Conservation (phyloP, 2,888 invertebrate species). For the Caenorhabditis drosophilae region DNA sequence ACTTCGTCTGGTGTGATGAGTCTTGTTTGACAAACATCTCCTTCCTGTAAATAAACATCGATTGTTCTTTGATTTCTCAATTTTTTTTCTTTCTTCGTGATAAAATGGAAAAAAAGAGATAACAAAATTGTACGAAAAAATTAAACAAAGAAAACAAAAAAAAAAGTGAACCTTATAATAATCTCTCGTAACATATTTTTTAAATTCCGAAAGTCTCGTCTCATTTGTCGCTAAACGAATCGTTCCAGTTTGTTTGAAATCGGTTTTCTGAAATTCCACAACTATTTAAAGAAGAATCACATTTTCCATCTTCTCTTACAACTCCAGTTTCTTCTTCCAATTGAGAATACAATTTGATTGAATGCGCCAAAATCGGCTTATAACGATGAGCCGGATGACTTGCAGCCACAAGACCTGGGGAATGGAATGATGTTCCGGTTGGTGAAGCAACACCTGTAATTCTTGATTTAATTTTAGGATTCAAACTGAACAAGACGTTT, state of each 20-base stretch:
- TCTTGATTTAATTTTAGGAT: no score
- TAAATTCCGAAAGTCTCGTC: slow-evolving; percentile 70
- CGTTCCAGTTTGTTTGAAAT: slow-evolving; percentile 71
- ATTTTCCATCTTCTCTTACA: slow-evolving; percentile 43
- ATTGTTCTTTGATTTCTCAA: no score
- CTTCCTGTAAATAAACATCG: slow-evolving; percentile 69
- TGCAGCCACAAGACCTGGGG: slow-evolving; percentile 68
- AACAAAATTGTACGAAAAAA: no score
- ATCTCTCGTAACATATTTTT: slow-evolving; percentile 70
- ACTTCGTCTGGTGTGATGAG: slow-evolving; percentile 69
- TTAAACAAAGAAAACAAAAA: no score
- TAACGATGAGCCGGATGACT: slow-evolving; percentile 71
- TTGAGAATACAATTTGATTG: slow-evolving; percentile 70
- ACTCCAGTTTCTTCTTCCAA: slow-evolving; percentile 71
- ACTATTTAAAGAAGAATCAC: no score
- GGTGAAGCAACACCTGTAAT: slow-evolving; percentile 47
- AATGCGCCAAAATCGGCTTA: slow-evolving; percentile 70
- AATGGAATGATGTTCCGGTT: slow-evolving; percentile 55
- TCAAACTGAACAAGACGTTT: no score
- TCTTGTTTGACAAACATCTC: slow-evolving; percentile 55
- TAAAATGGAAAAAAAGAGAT: no score
- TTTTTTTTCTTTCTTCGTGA: no score
- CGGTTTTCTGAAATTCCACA: slow-evolving; percentile 70
- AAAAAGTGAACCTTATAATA: no score
- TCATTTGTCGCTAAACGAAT: slow-evolving; percentile 70